A percentile compares a stretch with the other conserved stretches of the same genome.
Conservation (phyloP, 1,140 invertebrate species). For the Drosophila ogumai region DNA sequence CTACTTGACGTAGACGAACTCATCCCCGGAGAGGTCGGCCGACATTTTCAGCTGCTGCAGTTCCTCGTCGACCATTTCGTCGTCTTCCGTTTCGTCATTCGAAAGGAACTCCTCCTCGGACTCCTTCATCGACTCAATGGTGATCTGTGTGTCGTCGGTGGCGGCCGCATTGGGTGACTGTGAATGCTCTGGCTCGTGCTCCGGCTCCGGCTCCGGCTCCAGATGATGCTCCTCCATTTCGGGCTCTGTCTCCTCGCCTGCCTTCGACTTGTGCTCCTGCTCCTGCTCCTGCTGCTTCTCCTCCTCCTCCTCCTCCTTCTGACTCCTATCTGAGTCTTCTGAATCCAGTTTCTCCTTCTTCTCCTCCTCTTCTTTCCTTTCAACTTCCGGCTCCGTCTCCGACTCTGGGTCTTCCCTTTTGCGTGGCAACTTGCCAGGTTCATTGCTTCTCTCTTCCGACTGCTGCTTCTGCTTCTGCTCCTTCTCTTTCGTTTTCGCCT, state of each 20-base stretch:
- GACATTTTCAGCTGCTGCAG: conserved; percentile 9
- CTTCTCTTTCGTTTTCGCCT: conserved; percentile 2
- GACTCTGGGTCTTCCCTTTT: neutral
- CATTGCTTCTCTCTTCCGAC: neutral
- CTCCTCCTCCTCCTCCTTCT: neutral
- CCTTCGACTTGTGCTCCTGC: neutral
- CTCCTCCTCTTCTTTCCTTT: neutral
- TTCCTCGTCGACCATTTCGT: conserved; percentile 16
- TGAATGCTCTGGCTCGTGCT: neutral
- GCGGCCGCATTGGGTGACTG: conserved; percentile 19
- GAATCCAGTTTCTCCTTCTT: conserved; percentile 28
- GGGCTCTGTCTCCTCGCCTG: conserved; percentile 11
- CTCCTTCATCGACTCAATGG: conserved; percentile 69
- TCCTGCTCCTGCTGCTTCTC: neutral
- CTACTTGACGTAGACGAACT: conserved; percentile 24
- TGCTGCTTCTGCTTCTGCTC: neutral
- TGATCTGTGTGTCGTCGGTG: conserved; percentile 65
- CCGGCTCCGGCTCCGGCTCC: conserved; percentile 13
- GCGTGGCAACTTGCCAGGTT: neutral
- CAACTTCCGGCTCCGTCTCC: conserved; percentile 12
- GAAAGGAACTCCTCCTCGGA: conserved; percentile 67
- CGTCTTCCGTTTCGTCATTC: conserved; percentile 41
- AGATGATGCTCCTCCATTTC: conserved; percentile 33
- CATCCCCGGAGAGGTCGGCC: conserved; percentile 7
- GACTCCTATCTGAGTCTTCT: conserved; percentile 11